These are phyloP conservation scores for Dallia pectoralis DNA, from an alignment of 2,797 vertebrate species.

Conservation along the genomic window DNA sequence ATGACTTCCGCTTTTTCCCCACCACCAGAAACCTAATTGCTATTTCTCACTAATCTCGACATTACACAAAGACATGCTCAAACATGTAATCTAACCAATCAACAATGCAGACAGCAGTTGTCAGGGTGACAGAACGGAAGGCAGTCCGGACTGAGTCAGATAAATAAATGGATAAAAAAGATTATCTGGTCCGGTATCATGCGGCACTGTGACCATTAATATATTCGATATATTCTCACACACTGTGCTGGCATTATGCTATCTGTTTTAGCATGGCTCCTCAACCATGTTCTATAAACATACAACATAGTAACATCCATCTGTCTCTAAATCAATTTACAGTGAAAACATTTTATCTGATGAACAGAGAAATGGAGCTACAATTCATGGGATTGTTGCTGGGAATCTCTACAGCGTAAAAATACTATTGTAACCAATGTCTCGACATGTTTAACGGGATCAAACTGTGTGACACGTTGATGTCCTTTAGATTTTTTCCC, in stretches of 20 bases:
- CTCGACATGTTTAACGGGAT: background rate
- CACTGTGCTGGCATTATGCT: background rate
- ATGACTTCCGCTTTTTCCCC: background rate
- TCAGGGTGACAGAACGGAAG: conserved; percentile 7
- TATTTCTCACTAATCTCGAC: background rate
- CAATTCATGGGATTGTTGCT: background rate
- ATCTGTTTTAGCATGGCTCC: background rate
- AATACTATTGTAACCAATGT: background rate
- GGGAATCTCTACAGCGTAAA: background rate
- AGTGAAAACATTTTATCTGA: background rate
- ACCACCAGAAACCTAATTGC: background rate
- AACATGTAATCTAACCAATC: conserved; percentile 2
- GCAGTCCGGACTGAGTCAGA: conserved; percentile 22
- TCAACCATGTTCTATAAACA: background rate
- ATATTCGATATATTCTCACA: background rate
- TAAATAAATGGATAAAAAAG: conserved; percentile 25
- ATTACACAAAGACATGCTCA: background rate
- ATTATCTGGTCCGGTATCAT: background rate
- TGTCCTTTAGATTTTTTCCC: too few species aligned
- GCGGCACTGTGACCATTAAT: background rate
- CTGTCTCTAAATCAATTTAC: conserved; percentile 19
- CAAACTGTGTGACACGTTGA: background rate
- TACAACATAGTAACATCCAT: background rate
- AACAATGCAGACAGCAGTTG: background rate
- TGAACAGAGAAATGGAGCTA: background rate